Percentiles rank a stretch among this genome's conserved stretches.
Evolutionary conservation across 2,888 invertebrate genomes (phyloP).

Genomic region (Muschampia plurimacula): DNA sequence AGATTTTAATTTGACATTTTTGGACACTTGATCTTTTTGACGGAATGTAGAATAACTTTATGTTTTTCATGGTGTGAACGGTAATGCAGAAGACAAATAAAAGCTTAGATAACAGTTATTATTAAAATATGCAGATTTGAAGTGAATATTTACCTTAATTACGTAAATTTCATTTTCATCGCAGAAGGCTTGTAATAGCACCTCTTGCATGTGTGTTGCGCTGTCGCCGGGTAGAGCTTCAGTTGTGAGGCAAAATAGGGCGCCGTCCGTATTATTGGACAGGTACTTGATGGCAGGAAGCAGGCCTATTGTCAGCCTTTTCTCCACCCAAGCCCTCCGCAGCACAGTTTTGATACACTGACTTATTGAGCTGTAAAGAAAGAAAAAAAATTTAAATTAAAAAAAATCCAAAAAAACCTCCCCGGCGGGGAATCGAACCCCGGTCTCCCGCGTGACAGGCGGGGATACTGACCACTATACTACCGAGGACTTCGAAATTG

Average conservation of each 20-base stretch:
- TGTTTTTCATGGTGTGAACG: no score
- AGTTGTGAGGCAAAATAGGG: conserved; percentile 89
- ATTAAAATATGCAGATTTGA: no score
- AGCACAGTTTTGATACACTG: conserved; percentile 84
- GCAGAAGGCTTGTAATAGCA: conserved; percentile 91
- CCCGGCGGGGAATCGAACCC: conserved; percentile 68
- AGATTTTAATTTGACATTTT: no score
- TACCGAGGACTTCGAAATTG: conserved; percentile 68
- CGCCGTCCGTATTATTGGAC: conserved; percentile 86
- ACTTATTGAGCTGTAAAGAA: conserved; percentile 77
- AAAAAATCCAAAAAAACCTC: background rate
- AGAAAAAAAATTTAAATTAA: conserved; percentile 34
- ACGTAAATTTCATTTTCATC: conserved; percentile 92
- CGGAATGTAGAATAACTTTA: no score
- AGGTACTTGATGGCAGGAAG: conserved; percentile 87
- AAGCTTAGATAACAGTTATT: no score
- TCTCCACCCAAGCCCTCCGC: conserved; percentile 81
- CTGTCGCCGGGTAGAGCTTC: conserved; percentile 89
- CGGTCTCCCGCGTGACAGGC: conserved; percentile 87
- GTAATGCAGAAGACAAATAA: no score
- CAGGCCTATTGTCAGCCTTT: conserved; percentile 87
- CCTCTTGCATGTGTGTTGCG: conserved; percentile 92
- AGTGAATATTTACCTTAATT: conserved; percentile 85
- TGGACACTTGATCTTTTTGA: no score
- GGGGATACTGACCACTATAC: conserved; percentile 86